phyloP scores from a whole-genome alignment of 1,140 invertebrate species.

The Pectinophora gossypiella region DNA sequence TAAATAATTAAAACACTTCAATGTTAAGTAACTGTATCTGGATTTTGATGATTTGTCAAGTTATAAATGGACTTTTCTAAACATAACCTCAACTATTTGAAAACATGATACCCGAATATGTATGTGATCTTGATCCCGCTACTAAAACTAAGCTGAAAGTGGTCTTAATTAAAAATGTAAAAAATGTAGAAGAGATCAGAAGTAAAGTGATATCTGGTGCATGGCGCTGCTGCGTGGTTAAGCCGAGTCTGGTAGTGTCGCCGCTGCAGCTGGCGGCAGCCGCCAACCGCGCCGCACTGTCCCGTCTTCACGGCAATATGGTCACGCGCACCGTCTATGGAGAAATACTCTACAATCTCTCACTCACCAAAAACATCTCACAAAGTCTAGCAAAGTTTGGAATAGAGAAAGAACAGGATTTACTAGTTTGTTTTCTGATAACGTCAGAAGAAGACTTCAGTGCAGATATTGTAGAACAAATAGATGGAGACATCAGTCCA shows the following conservation, averaged over 20 bases:
- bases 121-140: conserved; percentile 65
- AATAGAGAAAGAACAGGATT: conserved; percentile 74
- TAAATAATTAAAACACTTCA: no score
- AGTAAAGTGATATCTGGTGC: conserved; percentile 73
- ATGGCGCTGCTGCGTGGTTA: conserved; percentile 79
- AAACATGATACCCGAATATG: conserved; percentile 33
- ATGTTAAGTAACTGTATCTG: no score
- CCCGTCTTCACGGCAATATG: conserved; percentile 69
- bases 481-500: conserved; percentile 71
- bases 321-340: conserved; percentile 79
- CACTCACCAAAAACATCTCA: conserved; percentile 81
- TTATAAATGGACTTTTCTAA: no score
- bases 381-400: conserved; percentile 81
- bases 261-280: conserved; percentile 81
- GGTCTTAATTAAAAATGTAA: conserved; percentile 77
- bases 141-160: conserved; percentile 71
- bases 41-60: no score
- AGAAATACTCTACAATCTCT: conserved; percentile 83
- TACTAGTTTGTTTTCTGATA: conserved; percentile 77
- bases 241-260: conserved; percentile 78
- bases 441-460: conserved; percentile 49
- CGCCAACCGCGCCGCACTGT: conserved; percentile 80
- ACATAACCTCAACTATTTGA: no score
- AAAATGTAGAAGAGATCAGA: conserved; percentile 76
- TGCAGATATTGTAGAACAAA: conserved; percentile 45